These are phyloP conservation scores for Aplysina aerophoba DNA, from an alignment of 37 sponge, comb jelly and placozoan genomes.

Conservation along the genomic window DNA sequence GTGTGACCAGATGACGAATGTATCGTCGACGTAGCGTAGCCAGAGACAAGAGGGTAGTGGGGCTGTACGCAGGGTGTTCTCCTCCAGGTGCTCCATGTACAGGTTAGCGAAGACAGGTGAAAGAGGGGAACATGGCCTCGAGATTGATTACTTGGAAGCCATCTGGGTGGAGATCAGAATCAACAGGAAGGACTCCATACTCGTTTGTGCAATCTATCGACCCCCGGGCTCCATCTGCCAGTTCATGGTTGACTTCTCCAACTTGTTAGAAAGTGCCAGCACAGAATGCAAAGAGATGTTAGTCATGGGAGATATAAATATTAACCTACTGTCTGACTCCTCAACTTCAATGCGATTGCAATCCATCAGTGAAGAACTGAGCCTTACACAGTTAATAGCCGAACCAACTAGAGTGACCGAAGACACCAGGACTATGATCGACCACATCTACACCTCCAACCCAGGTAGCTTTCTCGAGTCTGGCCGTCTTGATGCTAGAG, in stretches of 20 bases:
- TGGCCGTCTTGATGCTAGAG: background rate
- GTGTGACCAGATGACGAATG: too few relatives aligned
- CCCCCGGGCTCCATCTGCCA: background rate
- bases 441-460: background rate
- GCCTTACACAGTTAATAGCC: background rate
- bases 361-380: background rate
- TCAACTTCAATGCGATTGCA: background rate
- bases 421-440: background rate
- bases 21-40: too few relatives aligned
- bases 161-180: background rate
- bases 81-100: too few relatives aligned
- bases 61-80: too few relatives aligned
- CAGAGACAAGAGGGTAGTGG: too few relatives aligned
- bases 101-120: too few relatives aligned
- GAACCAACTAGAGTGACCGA: background rate
- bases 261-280: background rate
- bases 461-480: background rate
- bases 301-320: background rate
- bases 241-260: background rate
- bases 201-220: background rate
- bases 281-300: background rate
- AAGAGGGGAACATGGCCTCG: background rate
- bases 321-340: background rate
- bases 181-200: background rate
- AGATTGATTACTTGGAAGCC: background rate